Evolutionary conservation across 2,113 vertebrate genomes (phyloP), one percentile per base, ranked within the genome.

Genomic region (Leptocoma aspasia): DNA sequence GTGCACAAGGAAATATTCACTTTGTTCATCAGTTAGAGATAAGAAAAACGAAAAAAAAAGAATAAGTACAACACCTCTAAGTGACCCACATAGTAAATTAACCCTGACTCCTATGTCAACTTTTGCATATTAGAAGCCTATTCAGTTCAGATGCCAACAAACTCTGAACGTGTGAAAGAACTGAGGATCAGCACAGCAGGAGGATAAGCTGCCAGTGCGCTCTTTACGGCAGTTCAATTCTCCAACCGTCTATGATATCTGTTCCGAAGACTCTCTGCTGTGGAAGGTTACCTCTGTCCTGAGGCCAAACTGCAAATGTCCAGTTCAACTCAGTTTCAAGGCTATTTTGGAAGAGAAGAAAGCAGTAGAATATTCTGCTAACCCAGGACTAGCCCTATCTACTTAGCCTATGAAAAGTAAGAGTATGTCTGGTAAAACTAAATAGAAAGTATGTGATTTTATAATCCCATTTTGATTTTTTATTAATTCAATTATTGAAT

Each of bases 231-330:
- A 30, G 28, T 78, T 88, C 35, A 94, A 22, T 79, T 92, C 44
- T 79, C 30, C 7, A 56, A 13, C 7, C 35, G 10, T 28, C n/a
- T 71, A 20, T 54, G 17, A 10, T 54, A 72, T 21, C 27, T 85
- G 31, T 56, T 64, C 27, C 0, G 0, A 64, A 41, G 23, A 31
- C 37, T 41, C 12, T 63, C 66, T 86, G 9, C 47, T n/a, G 2
- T 13, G 8, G 24, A 81, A 85, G 23, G 22, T 84, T 87, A 44
- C 9, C 5, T 73, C 37, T 90, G 20, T 71, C 57, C 41, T 53
- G 33, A 84, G 54, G 54, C 11, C 45, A 76, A 52, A 65, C 11
- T 79, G 9, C 31, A 57, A 90, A 85, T 39, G 31, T 5, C 37
- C 28, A 50, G 13, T 57, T 89, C 41, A 57, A 30, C 20, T 87